Evolutionary conservation across 2,888 invertebrate genomes (phyloP).

Genomic region (Conops quadrifasciatus): DNA sequence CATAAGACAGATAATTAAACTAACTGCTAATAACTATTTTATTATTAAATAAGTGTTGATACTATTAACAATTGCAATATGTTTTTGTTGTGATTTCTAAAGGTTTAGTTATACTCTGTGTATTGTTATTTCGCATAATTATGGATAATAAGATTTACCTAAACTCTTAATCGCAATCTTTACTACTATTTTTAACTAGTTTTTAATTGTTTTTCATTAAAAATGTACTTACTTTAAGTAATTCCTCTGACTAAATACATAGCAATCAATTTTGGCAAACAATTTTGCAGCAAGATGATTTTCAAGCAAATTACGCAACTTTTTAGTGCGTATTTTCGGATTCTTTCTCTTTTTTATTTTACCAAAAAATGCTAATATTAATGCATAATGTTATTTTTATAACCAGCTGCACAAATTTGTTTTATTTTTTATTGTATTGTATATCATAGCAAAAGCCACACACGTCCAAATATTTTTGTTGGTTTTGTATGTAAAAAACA

Average conservation of each 20-base stretch:
- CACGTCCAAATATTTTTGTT: slow-evolving; percentile 8
- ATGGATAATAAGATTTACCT: no score
- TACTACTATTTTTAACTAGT: no score
- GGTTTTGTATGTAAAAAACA: background rate
- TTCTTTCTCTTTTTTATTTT: background rate
- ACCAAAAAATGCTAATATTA: background rate
- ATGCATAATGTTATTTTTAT: slow-evolving; percentile 2
- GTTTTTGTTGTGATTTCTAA: slow-evolving; percentile 1
- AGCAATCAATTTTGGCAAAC: background rate
- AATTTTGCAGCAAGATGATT: no score
- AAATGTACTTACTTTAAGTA: background rate
- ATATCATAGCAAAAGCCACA: background rate
- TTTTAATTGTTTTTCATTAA: background rate
- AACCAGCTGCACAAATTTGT: slow-evolving; percentile 9
- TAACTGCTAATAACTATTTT: background rate
- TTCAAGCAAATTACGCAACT: no score
- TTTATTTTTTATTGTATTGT: background rate
- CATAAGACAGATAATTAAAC: background rate
- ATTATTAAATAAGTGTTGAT: background rate
- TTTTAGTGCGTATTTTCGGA: no score
- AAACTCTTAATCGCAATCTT: no score
- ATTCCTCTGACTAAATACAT: no score
- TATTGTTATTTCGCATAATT: no score
- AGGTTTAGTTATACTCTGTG: background rate
- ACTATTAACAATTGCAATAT: slow-evolving; percentile 1